Conservation (phyloP, 2,888 invertebrate genomes). For the Agrenia bidenticulata region DNA sequence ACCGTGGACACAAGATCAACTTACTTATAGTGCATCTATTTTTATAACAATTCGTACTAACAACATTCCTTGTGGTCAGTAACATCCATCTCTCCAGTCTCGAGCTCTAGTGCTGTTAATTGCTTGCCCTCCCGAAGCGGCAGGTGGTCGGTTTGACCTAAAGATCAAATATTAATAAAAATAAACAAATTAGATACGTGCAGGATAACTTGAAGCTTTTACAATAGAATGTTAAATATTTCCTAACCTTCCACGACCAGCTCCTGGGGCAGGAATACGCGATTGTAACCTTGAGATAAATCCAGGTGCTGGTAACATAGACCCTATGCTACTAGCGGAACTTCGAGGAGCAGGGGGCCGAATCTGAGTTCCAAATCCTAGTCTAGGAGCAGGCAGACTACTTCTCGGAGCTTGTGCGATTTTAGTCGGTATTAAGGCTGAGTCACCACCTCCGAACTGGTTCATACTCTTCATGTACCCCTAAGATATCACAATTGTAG, state of each 20-base stretch:
- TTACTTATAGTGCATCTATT: too few species aligned
- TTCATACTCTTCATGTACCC: too few species aligned
- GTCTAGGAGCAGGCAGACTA: too few species aligned
- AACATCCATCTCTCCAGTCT: slow-evolving; percentile 12
- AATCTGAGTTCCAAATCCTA: neutral
- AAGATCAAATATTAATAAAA: neutral
- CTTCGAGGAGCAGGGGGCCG: neutral
- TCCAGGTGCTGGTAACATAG: slow-evolving; percentile 6
- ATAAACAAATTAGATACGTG: neutral
- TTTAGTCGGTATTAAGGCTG: too few species aligned
- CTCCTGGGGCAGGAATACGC: slow-evolving; percentile 11
- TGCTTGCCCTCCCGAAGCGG: neutral
- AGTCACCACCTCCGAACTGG: too few species aligned
- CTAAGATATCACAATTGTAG: too few species aligned
- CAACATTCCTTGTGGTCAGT: too few species aligned
- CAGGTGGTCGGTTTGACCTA: neutral
- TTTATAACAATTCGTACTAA: too few species aligned
- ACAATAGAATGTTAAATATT: neutral
- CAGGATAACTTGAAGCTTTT: neutral
- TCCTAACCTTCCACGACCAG: neutral
- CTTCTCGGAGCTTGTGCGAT: too few species aligned
- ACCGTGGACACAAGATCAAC: too few species aligned
- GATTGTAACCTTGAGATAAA: neutral
- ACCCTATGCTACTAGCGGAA: neutral
- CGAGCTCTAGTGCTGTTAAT: neutral